These are phyloP conservation scores for Bombylius discolor DNA, from an alignment of 2,888 invertebrate genomes.

Conservation along the genomic window DNA sequence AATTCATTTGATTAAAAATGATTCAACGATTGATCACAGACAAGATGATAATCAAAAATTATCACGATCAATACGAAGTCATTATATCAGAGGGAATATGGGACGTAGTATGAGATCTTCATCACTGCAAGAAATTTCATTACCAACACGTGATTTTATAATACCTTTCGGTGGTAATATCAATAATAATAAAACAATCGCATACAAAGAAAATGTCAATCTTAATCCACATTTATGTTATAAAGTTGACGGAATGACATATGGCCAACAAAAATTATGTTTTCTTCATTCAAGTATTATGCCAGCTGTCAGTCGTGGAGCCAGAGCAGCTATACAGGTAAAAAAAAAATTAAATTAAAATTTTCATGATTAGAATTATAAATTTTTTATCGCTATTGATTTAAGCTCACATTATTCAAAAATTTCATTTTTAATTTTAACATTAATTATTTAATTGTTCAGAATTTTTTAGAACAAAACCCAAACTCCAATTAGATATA, in stretches of 20 bases:
- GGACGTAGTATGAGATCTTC: not conserved
- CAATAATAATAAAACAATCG: conserved; percentile 14
- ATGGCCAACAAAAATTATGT: conserved; percentile 34
- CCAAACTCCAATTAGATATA: too few species aligned
- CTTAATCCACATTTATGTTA: conserved; percentile 34
- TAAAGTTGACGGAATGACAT: conserved; percentile 28
- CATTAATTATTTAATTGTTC: not conserved
- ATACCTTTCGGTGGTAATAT: conserved; percentile 17
- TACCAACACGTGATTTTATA: not conserved
- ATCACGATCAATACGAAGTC: conserved; percentile 26
- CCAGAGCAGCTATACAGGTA: conserved; percentile 35
- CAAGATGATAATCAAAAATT: conserved; percentile 19
- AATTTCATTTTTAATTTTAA: too few species aligned
- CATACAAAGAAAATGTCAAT: conserved; percentile 31
- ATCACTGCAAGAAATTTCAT: not conserved
- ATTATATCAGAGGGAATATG: conserved; percentile 18
- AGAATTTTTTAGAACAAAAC: too few species aligned
- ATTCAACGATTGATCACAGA: not conserved
- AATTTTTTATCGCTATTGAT: too few species aligned
- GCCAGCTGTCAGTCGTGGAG: conserved; percentile 37
- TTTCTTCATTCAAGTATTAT: conserved; percentile 33
- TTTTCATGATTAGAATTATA: not conserved
- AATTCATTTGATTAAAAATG: not conserved
- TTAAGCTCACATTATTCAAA: too few species aligned
- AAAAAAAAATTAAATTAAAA: conserved; percentile 10